Evolutionary conservation across 2,797 vertebrate species (phyloP), one percentile per base, ranked within the genome.

Genomic region (Hephaestus fuliginosus): DNA sequence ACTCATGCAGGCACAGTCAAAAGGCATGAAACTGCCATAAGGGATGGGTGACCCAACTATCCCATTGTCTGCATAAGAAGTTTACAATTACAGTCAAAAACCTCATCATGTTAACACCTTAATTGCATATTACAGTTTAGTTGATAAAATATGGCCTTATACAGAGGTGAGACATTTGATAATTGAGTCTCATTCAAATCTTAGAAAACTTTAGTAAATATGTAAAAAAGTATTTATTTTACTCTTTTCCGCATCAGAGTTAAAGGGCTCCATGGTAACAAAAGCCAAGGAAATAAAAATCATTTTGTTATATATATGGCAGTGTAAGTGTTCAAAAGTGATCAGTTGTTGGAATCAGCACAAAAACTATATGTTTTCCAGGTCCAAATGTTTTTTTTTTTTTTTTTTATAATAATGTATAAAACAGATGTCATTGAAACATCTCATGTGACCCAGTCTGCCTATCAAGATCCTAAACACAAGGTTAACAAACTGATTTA

Each of bases 1-100:
- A 83, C 56, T 71, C 67, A 80, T 82, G 73, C 85, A 86, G 75
- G 64, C 70, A 71, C 70, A 83, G 66, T 81, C 75, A 70, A 76
- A 81, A 88, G 57, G 71, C 46, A 51, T 44, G 52, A 70, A 80
- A 70, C 57, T 71, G 64, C 58, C 53, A 63, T 67, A 61, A 75
- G 56, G 28, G 41, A 62, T 69, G 7, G 46, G 36, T 81, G 81
- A 87, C 72, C 55, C 36, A 62, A 71, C 63, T 62, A 65, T 63
- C n/a, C 10, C n/a, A 8, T 66, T 73, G 61, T 63, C 74, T 83
- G 7, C 73, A 11, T 60, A 58, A 0, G 1, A 7, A 14, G 11
- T 63, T 71, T 60, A 60, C 9, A 33, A 36, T 14, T 14, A 33
- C 15, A 69, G n/a, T 66, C 15, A 73, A 39, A 67, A 44, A 60